phyloP scores from a whole-genome alignment of 92 coral and sea anemone genomes.

The Plumapathes pennacea region DNA sequence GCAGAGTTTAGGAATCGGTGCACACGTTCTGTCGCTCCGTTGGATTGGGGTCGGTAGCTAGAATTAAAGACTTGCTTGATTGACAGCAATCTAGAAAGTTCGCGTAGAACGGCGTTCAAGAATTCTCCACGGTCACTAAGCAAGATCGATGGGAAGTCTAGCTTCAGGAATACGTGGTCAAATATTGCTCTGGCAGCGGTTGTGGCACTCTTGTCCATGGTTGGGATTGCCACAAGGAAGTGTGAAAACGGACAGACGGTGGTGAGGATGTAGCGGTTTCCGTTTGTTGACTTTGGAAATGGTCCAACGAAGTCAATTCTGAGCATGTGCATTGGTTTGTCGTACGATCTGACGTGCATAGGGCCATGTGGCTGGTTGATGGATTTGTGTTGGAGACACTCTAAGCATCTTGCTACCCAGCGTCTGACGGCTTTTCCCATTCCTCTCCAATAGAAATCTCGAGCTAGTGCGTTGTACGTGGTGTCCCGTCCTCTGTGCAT shows the following conservation, averaged over 20 bases:
- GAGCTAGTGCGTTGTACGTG: constrained; percentile 24
- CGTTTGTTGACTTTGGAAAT: background rate
- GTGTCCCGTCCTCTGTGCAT: constrained; percentile 43
- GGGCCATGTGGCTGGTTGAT: constrained; percentile 15
- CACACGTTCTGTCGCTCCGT: constrained; percentile 50
- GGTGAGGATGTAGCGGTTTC: constrained; percentile 10
- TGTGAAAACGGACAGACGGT: constrained; percentile 12
- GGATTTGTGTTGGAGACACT: constrained; percentile 21
- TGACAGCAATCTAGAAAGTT: constrained; percentile 16
- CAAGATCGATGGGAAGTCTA: constrained; percentile 25
- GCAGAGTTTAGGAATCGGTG: constrained; percentile 44
- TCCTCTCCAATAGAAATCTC: constrained; percentile 39
- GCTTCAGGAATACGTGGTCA: constrained; percentile 25
- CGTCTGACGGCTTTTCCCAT: constrained; percentile 24
- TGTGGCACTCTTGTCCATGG: constrained; percentile 19
- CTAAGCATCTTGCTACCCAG: constrained; percentile 34
- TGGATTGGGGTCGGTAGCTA: constrained; percentile 33
- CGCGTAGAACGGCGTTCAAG: constrained; percentile 36
- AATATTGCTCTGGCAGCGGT: constrained; percentile 37
- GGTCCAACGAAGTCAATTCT: constrained; percentile 12
- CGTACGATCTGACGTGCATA: constrained; percentile 19
- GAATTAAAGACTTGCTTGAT: constrained; percentile 39
- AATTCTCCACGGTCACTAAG: constrained; percentile 44
- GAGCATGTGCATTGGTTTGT: constrained; percentile 8
- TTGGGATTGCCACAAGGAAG: constrained; percentile 34